phyloP scores from a whole-genome alignment of 1,140 invertebrate species.

The Pectinophora gossypiella region DNA sequence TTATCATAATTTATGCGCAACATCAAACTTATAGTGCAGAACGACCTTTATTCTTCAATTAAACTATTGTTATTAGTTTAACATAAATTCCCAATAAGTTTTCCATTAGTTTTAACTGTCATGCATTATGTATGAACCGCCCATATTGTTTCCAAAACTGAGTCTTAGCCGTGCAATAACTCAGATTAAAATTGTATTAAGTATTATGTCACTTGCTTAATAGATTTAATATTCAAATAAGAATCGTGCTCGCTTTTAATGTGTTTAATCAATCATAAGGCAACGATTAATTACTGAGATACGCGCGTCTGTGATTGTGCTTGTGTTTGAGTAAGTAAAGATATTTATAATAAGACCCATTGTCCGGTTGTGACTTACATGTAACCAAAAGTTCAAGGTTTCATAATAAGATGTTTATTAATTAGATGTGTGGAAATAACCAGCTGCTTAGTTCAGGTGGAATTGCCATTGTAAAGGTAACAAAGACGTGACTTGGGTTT shows the following conservation, averaged over 20 bases:
- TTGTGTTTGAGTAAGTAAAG: slow-evolving; percentile 43
- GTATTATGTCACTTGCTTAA: slow-evolving; percentile 63
- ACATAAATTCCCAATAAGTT: slow-evolving; percentile 50
- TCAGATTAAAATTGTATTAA: slow-evolving; percentile 63
- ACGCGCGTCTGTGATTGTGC: slow-evolving; percentile 51
- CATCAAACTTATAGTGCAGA: slow-evolving; percentile 18
- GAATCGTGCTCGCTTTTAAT: slow-evolving; percentile 66
- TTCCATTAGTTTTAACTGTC: slow-evolving; percentile 35
- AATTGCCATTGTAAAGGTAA: slow-evolving; percentile 51
- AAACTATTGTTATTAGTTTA: slow-evolving; percentile 43
- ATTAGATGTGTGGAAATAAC: slow-evolving; percentile 61
- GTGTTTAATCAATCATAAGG: slow-evolving; percentile 73
- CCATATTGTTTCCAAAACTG: slow-evolving; percentile 62
- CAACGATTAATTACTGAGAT: slow-evolving; percentile 70
- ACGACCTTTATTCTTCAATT: slow-evolving; percentile 33
- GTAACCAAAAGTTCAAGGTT: slow-evolving; percentile 70
- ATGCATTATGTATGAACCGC: slow-evolving; percentile 51
- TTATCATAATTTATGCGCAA: slow-evolving; percentile 2
- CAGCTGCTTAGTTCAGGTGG: slow-evolving; percentile 42
- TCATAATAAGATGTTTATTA: slow-evolving; percentile 65
- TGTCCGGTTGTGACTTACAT: slow-evolving; percentile 58
- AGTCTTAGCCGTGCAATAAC: slow-evolving; percentile 53
- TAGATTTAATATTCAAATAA: slow-evolving; percentile 71
- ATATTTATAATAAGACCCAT: slow-evolving; percentile 61
- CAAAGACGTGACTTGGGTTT: slow-evolving; percentile 47